Conservation (phyloP, 2,888 invertebrate genomes). For the Geophilus truncorum region DNA sequence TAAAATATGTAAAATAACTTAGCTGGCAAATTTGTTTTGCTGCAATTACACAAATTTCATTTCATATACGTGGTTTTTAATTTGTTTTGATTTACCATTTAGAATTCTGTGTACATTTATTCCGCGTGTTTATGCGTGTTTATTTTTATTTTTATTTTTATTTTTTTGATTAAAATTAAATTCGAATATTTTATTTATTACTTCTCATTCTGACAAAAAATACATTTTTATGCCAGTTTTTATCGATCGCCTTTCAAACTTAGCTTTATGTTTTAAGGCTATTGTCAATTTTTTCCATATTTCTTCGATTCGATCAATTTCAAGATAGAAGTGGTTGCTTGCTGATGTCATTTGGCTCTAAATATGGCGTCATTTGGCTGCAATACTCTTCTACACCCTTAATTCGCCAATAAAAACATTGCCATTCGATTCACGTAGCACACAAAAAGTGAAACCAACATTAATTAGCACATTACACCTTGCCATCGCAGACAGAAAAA, state of each 20-base stretch:
- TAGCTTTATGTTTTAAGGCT: not conserved
- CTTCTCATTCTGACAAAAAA: not conserved
- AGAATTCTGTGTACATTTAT: not conserved
- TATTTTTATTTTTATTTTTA: not conserved
- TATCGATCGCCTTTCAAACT: not conserved
- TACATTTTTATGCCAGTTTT: not conserved
- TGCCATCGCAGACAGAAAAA: not conserved
- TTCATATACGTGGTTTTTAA: not conserved
- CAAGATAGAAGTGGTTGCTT: not conserved
- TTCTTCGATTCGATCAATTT: not conserved
- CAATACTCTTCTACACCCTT: not conserved
- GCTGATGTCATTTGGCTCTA: not conserved
- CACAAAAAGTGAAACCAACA: constrained; percentile 29
- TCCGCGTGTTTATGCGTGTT: not conserved
- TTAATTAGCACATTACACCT: constrained; percentile 31
- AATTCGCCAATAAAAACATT: not conserved
- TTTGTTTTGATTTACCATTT: not conserved
- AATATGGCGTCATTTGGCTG: not conserved
- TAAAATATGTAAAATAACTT: constrained; percentile 4
- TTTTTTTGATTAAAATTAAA: too few relatives aligned
- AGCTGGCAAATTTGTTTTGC: not conserved
- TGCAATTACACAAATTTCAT: not conserved
- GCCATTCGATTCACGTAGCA: not conserved
- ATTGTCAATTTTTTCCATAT: not conserved
- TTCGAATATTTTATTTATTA: not conserved